These are phyloP conservation scores for Butastur rufipennis DNA, from an alignment of 2,113 vertebrate genomes.

Conservation along the genomic window DNA sequence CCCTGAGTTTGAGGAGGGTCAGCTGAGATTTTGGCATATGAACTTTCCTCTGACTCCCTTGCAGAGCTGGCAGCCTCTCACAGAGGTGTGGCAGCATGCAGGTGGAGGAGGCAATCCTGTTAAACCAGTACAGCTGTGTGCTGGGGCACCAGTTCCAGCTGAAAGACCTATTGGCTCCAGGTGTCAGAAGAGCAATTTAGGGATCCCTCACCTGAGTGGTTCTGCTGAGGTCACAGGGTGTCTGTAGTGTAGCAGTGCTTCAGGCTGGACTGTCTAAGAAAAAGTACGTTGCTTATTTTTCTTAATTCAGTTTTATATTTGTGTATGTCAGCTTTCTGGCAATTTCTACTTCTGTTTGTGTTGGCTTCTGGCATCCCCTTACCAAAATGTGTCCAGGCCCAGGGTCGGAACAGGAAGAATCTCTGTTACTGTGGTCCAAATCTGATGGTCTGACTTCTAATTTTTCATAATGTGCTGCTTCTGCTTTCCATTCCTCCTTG, in stretches of 20 bases:
- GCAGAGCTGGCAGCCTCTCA: rapidly evolving
- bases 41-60: too few species aligned
- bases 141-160: background rate
- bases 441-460: background rate
- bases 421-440: background rate
- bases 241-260: rapidly evolving
- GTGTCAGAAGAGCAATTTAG: background rate
- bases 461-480: background rate
- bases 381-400: background rate
- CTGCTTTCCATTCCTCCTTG: background rate
- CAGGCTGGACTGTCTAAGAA: background rate
- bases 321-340: background rate
- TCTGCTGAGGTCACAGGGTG: rapidly evolving
- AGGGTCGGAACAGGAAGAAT: background rate
- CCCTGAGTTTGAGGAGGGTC: background rate
- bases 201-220: rapidly evolving
- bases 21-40: background rate
- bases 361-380: background rate
- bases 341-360: background rate
- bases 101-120: background rate
- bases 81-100: background rate
- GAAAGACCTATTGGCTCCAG: background rate
- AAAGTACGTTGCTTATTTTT: background rate
- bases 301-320: background rate
- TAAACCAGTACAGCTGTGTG: background rate